Evolutionary conservation across 2,113 vertebrate genomes (phyloP), one percentile per base, ranked within the genome.

Genomic region (Paracanthobrama guichenoti): DNA sequence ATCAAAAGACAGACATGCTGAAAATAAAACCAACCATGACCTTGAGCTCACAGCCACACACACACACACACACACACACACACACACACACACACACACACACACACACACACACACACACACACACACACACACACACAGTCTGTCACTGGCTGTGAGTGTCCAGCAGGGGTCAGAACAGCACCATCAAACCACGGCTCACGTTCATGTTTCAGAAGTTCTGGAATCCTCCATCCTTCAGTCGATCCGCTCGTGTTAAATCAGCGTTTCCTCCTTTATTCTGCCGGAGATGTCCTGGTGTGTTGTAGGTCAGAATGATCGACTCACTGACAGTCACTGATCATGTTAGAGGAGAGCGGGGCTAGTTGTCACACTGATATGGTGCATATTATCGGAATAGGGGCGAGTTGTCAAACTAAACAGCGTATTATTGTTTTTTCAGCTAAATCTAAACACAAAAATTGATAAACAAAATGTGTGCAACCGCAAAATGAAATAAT

Each of bases 21-120:
- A 95, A 97, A 98, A 98, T 98, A 97, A 95, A 88, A 95, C 93
- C 90, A 93, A 91, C 90, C 93, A 90, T 94, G 95, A 97, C 97
- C 97, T 99, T 98, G 96, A 97, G 94, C 93, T 92, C 95, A 86
- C 84, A 90, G 57, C 16, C 67, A 10, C 18, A 10, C 20, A 39
- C 11, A 50, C 48, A 16, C 48, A 50, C 48, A 50, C 14, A 18
- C 50, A 6, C 64, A 46, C 44, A 44, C 64, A 79, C 35, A 35
- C 60, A 85, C 69, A 77, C 79, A 69, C 67, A 53, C 64, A 79
- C 24, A 79, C 67, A 76, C 55, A 64, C 73, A 79, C 67, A 20
- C 67, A 39, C 35, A 39, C 10, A 48, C 12, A 48, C 46, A 48
- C 46, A 48, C 53, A 48, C 50, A 53, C 50, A 18, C n/a, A 53